Percentiles rank a stretch among this genome's conserved stretches.
phyloP scores from a whole-genome alignment of 2,888 invertebrate genomes.

The Cerceris rybyensis region DNA sequence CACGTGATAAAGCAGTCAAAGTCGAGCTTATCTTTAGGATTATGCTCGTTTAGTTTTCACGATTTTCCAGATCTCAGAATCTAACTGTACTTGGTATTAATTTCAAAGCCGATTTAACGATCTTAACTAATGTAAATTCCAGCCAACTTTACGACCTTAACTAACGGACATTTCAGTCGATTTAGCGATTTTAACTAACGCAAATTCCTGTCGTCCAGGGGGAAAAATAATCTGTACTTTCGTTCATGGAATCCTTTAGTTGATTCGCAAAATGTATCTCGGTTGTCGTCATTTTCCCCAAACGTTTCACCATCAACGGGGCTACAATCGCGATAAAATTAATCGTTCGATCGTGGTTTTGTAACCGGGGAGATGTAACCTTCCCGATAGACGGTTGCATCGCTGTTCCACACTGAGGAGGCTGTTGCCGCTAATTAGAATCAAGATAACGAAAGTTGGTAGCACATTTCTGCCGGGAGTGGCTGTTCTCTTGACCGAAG shows the following conservation, averaged over 20 bases:
- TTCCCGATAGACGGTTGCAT: slow-evolving; percentile 1
- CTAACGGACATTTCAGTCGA: slow-evolving; percentile 33
- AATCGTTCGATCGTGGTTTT: slow-evolving; percentile 1
- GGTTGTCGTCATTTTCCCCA: background rate
- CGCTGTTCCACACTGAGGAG: slow-evolving; percentile 4
- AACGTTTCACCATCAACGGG: slow-evolving; percentile 8
- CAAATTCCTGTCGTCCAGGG: slow-evolving; percentile 10
- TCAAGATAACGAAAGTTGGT: background rate
- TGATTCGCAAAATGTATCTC: slow-evolving; percentile 10
- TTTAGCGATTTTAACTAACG: slow-evolving; percentile 53
- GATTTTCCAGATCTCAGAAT: slow-evolving; percentile 20
- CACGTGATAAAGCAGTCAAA: slow-evolving; percentile 20
- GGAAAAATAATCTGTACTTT: slow-evolving; percentile 32
- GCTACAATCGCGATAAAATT: slow-evolving; percentile 25
- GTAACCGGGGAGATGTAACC: slow-evolving; percentile 4
- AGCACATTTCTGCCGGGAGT: background rate
- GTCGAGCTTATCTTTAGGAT: slow-evolving; percentile 47
- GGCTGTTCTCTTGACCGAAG: background rate
- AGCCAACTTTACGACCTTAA: slow-evolving; percentile 41
- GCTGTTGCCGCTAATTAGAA: slow-evolving; percentile 17
- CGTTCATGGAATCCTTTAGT: slow-evolving; percentile 24
- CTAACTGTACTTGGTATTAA: slow-evolving; percentile 48
- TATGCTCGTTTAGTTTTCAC: slow-evolving; percentile 58
- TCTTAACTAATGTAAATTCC: slow-evolving; percentile 19
- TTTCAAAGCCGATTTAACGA: slow-evolving; percentile 49